Conservation (phyloP, 2,797 vertebrate species). For the Enteromius radiatus region DNA sequence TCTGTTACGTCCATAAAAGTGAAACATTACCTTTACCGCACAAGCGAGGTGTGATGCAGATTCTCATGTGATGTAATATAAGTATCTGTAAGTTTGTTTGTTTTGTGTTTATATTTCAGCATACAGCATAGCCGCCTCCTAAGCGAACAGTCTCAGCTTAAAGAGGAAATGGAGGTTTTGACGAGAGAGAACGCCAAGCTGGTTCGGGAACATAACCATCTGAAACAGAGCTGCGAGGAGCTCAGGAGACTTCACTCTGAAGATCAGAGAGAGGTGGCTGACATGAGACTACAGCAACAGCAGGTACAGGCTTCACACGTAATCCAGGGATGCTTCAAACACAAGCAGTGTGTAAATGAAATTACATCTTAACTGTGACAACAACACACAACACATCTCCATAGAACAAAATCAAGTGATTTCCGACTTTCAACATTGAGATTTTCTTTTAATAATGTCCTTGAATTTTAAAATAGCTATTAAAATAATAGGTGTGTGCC, state of each 20-base stretch:
- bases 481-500: too few relatives aligned
- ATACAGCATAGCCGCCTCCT: slow-evolving; percentile 93
- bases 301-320: slow-evolving; percentile 78
- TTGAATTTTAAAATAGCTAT: too few relatives aligned
- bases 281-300: slow-evolving; percentile 93
- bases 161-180: slow-evolving; percentile 92
- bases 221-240: slow-evolving; percentile 95
- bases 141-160: slow-evolving; percentile 91
- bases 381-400: neutral
- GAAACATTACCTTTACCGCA: neutral
- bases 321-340: neutral
- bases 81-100: slow-evolving; percentile 28
- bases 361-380: neutral
- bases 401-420: too few relatives aligned
- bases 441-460: too few relatives aligned
- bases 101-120: slow-evolving; percentile 70
- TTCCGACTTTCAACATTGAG: too few relatives aligned
- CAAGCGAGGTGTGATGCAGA: neutral
- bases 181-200: slow-evolving; percentile 90
- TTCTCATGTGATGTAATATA: slow-evolving; percentile 1
- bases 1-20: neutral
- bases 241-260: slow-evolving; percentile 89
- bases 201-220: slow-evolving; percentile 90
- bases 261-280: slow-evolving; percentile 92
- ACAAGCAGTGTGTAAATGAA: neutral